phyloP scores from a whole-genome alignment of 30 jellyfish, hydroid and myxozoan genomes.

The Pseudorhiza aurosa region DNA sequence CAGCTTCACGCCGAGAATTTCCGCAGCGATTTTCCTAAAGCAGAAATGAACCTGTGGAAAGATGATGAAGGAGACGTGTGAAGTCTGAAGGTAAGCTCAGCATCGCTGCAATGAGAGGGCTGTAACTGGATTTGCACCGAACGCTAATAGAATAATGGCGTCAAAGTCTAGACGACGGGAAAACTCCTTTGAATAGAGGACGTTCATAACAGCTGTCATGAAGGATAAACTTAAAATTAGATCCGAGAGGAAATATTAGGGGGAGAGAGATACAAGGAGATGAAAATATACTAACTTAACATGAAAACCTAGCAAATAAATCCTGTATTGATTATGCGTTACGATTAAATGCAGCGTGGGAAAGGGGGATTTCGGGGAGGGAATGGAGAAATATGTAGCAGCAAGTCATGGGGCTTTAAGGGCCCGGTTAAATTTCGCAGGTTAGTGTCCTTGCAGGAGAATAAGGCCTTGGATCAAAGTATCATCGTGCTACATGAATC shows the following conservation, averaged over 20 bases:
- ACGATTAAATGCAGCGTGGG: too few relatives aligned
- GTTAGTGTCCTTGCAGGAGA: too few relatives aligned
- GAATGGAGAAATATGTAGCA: too few relatives aligned
- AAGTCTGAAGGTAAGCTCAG: too few relatives aligned
- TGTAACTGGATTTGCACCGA: constrained; percentile 9
- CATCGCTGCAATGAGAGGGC: background rate
- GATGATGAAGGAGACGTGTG: background rate
- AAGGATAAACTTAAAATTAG: constrained; percentile 5
- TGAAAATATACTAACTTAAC: too few relatives aligned
- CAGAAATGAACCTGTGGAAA: constrained; percentile 76
- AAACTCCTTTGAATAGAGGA: constrained; percentile 4
- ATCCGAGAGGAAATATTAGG: constrained; percentile 39
- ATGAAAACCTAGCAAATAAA: too few relatives aligned
- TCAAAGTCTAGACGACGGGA: constrained; percentile 20
- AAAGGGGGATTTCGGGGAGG: too few relatives aligned
- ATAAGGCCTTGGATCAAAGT: too few relatives aligned
- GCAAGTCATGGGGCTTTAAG: too few relatives aligned
- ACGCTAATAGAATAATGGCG: constrained; percentile 15
- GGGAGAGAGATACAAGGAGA: background rate
- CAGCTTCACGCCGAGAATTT: constrained; percentile 90
- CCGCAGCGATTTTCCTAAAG: constrained; percentile 97
- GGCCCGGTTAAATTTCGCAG: too few relatives aligned
- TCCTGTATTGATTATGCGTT: too few relatives aligned
- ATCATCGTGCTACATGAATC: too few relatives aligned
- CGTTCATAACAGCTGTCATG: background rate